Conservation (phyloP, 2,797 vertebrate genomes). For the Cuculus canorus region DNA sequence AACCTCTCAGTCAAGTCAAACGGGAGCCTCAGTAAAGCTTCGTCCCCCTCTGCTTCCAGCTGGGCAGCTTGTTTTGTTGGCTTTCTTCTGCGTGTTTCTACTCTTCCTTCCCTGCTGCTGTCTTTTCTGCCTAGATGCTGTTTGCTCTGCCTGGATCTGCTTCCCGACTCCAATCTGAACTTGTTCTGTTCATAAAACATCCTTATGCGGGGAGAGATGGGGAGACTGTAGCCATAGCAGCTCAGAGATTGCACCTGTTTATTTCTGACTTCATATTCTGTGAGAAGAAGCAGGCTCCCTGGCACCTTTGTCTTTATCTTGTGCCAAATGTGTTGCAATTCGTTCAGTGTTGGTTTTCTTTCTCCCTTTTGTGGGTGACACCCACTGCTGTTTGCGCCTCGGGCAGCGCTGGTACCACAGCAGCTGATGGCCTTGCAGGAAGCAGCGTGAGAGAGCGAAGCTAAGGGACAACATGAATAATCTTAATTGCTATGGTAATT, state of each 20-base stretch:
- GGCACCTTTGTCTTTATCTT: background rate
- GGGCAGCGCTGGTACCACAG: background rate
- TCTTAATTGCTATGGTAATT: background rate
- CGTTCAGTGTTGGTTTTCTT: background rate
- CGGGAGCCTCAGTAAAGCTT: fast-evolving
- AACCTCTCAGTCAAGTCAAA: background rate
- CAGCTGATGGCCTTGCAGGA: conserved; percentile 5
- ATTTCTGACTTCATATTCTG: background rate
- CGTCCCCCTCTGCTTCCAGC: background rate
- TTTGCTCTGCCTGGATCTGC: background rate
- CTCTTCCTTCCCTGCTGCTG: background rate
- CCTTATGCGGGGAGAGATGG: fast-evolving
- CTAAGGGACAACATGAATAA: background rate
- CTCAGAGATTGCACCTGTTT: conserved; percentile 21
- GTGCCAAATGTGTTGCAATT: conserved; percentile 33
- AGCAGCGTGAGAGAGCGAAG: background rate
- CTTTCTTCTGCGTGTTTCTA: background rate
- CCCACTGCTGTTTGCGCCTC: conserved; percentile 1
- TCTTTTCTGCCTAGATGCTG: background rate
- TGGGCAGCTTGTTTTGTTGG: fast-evolving
- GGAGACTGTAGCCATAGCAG: background rate
- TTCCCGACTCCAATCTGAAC: background rate
- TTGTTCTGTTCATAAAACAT: background rate
- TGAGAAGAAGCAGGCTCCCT: background rate
- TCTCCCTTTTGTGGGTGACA: background rate